Conservation (phyloP, 2,797 vertebrate genomes). For the Lagorchestes hirsutus region DNA sequence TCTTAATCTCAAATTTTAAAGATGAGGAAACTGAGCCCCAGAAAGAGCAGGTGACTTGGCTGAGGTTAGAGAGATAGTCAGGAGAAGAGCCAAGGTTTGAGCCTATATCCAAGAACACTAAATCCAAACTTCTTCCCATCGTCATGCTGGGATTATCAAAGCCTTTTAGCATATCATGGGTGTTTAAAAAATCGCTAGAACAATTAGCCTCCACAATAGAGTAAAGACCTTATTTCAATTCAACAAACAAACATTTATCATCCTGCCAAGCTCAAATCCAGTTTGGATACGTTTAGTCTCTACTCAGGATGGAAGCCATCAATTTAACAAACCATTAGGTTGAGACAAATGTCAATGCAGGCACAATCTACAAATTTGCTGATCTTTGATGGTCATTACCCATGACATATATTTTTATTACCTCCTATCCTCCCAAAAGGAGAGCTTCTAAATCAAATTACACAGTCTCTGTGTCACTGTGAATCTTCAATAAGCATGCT, state of each 20-base stretch:
- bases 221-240: neutral
- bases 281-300: slow-evolving; percentile 24
- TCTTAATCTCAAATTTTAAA: neutral
- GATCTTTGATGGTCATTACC: slow-evolving; percentile 32
- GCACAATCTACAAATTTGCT: slow-evolving; percentile 1
- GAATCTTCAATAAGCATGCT: neutral
- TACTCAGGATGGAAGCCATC: neutral
- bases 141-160: neutral
- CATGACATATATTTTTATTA: slow-evolving; percentile 33
- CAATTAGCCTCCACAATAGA: slow-evolving; percentile 27
- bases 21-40: neutral
- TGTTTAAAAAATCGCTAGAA: neutral
- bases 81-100: neutral
- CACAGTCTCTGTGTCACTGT: neutral
- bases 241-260: slow-evolving; percentile 12
- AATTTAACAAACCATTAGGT: slow-evolving; percentile 40
- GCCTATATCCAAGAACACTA: neutral
- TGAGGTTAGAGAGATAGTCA: neutral
- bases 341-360: slow-evolving; percentile 23
- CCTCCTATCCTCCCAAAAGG: neutral
- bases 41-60: neutral
- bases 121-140: neutral
- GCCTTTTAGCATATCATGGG: neutral
- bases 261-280: slow-evolving; percentile 15
- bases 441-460: slow-evolving; percentile 16